Evolutionary conservation across 2,113 vertebrate genomes (phyloP).

Genomic region (Anas platyrhynchos): DNA sequence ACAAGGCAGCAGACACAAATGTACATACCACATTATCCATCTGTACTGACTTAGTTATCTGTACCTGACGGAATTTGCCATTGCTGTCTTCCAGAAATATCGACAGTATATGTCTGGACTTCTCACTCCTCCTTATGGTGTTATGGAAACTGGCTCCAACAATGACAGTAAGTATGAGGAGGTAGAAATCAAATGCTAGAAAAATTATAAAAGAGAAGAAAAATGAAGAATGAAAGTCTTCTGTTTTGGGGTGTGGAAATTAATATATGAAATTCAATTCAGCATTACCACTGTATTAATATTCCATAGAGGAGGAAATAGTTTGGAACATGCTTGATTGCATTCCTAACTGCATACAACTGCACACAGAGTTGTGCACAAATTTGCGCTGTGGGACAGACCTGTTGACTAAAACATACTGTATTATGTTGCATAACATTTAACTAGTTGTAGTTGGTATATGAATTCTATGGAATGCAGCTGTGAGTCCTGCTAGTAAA

Average conservation of each 20-base stretch:
- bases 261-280: neutral
- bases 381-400: neutral
- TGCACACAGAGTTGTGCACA: neutral
- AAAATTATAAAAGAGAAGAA: neutral
- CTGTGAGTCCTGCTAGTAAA: neutral
- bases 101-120: slow-evolving; percentile 95
- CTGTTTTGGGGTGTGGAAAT: neutral
- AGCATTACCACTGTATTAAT: neutral
- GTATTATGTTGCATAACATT: neutral
- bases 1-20: neutral
- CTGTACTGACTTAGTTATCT: neutral
- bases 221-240: neutral
- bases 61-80: slow-evolving; percentile 27
- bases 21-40: neutral
- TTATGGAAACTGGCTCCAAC: slow-evolving; percentile 91
- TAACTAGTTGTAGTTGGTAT: neutral
- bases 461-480: neutral
- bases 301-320: neutral
- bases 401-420: neutral
- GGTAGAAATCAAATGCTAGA: neutral
- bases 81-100: slow-evolving; percentile 86
- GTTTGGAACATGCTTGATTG: neutral
- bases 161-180: slow-evolving; percentile 89
- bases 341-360: neutral
- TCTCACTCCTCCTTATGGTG: slow-evolving; percentile 94